Conservation (phyloP, 1,140 invertebrate species). For the Ips nitidus region DNA sequence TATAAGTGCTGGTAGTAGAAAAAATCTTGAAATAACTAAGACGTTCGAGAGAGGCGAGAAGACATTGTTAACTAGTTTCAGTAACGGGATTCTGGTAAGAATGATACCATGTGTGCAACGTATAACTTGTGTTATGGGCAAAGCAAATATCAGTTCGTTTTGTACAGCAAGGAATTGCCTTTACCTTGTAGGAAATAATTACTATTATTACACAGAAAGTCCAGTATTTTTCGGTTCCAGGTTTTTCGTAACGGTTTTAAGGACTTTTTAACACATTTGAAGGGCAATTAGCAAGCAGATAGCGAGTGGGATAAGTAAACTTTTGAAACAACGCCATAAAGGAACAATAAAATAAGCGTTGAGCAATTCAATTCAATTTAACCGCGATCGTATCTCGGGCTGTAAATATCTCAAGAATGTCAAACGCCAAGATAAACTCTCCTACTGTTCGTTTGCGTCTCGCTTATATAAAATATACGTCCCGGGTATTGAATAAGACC, state of each 20-base stretch:
- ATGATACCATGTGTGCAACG: not conserved
- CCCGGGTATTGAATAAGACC: conserved; percentile 24
- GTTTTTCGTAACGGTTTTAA: not conserved
- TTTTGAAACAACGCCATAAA: conserved; percentile 32
- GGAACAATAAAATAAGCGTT: conserved; percentile 36
- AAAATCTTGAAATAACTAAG: no score
- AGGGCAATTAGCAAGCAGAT: conserved; percentile 10
- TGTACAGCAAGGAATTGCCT: not conserved
- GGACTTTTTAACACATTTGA: not conserved
- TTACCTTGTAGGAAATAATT: not conserved
- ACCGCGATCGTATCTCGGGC: conserved; percentile 33
- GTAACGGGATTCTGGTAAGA: not conserved
- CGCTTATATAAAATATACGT: conserved; percentile 20
- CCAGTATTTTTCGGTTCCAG: not conserved
- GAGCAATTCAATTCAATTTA: conserved; percentile 38
- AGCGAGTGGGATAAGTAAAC: conserved; percentile 9
- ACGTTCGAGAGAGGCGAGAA: not conserved
- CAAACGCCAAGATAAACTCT: conserved; percentile 35
- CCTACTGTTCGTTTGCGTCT: conserved; percentile 28
- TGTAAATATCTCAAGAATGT: conserved; percentile 38
- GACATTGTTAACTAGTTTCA: not conserved
- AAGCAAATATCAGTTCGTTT: conserved; percentile 2
- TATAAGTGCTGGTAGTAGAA: no score
- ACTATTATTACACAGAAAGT: not conserved
- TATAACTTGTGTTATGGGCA: not conserved